phyloP scores from a whole-genome alignment of 35 echinoderm and acorn worm species.

The Chiridota heheva region DNA sequence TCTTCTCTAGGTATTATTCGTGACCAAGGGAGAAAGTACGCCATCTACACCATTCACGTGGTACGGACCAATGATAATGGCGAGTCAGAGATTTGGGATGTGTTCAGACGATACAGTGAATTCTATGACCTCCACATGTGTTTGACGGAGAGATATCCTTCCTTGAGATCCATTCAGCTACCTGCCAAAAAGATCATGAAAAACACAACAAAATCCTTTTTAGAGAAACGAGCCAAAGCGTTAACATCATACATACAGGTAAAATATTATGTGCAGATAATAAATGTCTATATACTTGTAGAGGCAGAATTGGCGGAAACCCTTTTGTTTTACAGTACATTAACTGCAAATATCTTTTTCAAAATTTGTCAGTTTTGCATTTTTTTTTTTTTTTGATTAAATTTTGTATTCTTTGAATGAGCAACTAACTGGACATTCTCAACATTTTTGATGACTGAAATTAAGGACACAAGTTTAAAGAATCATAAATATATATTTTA shows the following conservation, averaged over 20 bases:
- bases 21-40: constrained; percentile 76
- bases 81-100: constrained; percentile 82
- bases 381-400: constrained; percentile 22
- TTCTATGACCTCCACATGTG: constrained; percentile 96
- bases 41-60: constrained; percentile 89
- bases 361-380: neutral
- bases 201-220: constrained; percentile 72
- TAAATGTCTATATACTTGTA: neutral
- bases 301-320: neutral
- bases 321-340: neutral
- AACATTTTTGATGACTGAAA: no score
- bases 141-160: constrained; percentile 69
- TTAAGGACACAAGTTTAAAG: no score
- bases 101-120: constrained; percentile 87
- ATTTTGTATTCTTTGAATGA: no score
- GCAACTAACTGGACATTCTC: no score
- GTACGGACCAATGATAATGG: constrained; percentile 59
- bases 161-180: constrained; percentile 55
- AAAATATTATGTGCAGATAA: neutral
- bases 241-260: constrained; percentile 88
- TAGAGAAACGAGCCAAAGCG: constrained; percentile 80
- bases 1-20: constrained; percentile 66
- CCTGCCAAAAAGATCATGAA: constrained; percentile 83
- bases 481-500: no score
- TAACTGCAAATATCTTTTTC: neutral